Evolutionary conservation across 2,888 invertebrate species (phyloP).

Genomic region (Tenodera sinensis): DNA sequence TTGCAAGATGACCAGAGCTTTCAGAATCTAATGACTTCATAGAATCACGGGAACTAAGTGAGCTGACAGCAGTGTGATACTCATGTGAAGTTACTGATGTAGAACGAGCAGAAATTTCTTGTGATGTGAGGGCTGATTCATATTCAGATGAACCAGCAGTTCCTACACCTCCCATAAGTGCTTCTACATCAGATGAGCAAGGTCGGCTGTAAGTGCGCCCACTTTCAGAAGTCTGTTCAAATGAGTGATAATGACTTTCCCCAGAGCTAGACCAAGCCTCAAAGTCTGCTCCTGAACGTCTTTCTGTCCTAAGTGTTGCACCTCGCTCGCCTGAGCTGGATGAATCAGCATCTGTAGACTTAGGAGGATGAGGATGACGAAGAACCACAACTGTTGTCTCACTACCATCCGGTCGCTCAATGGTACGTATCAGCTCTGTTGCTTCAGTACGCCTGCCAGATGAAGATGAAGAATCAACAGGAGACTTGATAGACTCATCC

Average conservation of each 20-base stretch:
- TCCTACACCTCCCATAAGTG: conserved; percentile 60
- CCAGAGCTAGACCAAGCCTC: conserved; percentile 84
- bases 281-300: conserved; percentile 72
- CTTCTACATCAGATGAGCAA: conserved; percentile 82
- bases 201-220: conserved; percentile 71
- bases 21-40: conserved; percentile 88
- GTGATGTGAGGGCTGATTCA: conserved; percentile 78
- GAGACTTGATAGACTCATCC: conserved; percentile 47
- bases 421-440: conserved; percentile 38
- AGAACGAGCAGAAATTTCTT: conserved; percentile 69
- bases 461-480: conserved; percentile 52
- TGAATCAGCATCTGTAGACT: conserved; percentile 36
- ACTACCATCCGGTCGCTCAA: conserved; percentile 40
- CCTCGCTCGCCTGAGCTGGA: conserved; percentile 42
- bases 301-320: conserved; percentile 50
- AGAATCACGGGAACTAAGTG: conserved; percentile 84
- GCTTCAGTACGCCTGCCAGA: conserved; percentile 40
- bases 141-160: conserved; percentile 69
- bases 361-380: conserved; percentile 25
- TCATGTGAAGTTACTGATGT: conserved; percentile 71
- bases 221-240: conserved; percentile 62
- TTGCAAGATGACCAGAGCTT: conserved; percentile 83
- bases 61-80: conserved; percentile 80
- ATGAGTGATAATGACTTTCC: conserved; percentile 85
- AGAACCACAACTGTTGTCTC: conserved; percentile 30